Percentiles rank a stretch among this genome's conserved stretches.
Evolutionary conservation across 2,113 vertebrate genomes (phyloP).

Genomic region (Nipponia nippon): DNA sequence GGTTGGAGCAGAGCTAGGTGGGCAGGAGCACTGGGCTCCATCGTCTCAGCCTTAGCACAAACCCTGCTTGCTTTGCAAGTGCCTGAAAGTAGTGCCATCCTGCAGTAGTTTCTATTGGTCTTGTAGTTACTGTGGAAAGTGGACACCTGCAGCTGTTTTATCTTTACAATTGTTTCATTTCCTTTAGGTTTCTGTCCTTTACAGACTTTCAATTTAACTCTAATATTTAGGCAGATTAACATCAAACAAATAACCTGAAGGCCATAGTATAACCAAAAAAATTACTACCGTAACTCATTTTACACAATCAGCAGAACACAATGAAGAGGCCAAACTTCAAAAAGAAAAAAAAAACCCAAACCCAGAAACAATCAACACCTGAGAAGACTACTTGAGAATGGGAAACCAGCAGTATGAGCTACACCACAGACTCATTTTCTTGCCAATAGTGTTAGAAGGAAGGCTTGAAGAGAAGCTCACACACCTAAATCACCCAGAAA

Average conservation of each 20-base stretch:
- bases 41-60: neutral
- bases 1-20: neutral
- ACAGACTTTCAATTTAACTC: neutral
- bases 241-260: neutral
- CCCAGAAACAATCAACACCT: neutral
- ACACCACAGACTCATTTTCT: neutral
- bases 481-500: neutral
- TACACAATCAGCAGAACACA: neutral
- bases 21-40: neutral
- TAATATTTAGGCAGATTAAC: neutral
- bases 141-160: neutral
- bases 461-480: neutral
- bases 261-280: neutral
- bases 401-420: neutral
- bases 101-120: neutral
- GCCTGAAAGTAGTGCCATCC: neutral
- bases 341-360: neutral
- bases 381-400: neutral
- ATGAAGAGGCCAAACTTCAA: neutral
- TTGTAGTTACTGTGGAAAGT: neutral
- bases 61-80: neutral
- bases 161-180: neutral
- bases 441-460: neutral
- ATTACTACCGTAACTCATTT: neutral
- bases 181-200: neutral